A percentile compares a stretch with the other conserved stretches of the same genome.
Conservation (phyloP, 2,113 vertebrate species). For the Pardalotus punctatus region DNA sequence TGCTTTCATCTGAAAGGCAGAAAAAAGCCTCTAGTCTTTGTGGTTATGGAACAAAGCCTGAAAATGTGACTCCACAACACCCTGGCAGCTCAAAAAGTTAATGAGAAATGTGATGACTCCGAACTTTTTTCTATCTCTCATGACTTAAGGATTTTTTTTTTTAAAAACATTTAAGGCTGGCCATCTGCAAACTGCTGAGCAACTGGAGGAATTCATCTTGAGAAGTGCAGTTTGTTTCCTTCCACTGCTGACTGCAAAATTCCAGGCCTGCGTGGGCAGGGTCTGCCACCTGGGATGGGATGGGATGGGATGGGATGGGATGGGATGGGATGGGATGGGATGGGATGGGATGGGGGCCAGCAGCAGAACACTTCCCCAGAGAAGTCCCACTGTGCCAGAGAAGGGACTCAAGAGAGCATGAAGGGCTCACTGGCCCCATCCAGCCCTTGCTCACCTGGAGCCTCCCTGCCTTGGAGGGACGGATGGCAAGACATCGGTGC, state of each 20-base stretch:
- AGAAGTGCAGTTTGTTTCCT: accelerated
- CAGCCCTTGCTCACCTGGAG: too few relatives aligned
- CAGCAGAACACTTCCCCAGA: too few relatives aligned
- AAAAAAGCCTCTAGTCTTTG: not conserved
- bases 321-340: not conserved
- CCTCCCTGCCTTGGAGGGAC: not conserved
- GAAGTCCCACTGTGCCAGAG: accelerated
- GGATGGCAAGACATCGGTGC: not conserved
- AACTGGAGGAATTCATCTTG: accelerated
- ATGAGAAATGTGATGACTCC: not conserved
- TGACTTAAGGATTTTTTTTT: not conserved
- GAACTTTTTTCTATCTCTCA: not conserved
- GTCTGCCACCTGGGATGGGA: accelerated
- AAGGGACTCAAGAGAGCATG: accelerated
- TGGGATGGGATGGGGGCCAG: too few relatives aligned
- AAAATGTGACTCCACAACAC: not conserved
- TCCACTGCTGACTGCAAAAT: not conserved
- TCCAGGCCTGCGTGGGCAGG: accelerated
- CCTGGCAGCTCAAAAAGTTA: not conserved
- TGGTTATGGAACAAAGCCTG: conserved; percentile 3
- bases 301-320: not conserved
- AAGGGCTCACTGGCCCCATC: not conserved
- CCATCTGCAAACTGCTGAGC: not conserved
- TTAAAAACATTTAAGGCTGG: not conserved
- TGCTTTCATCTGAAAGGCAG: not conserved